Conservation (phyloP, 2,888 invertebrate genomes). For the Microplitis deprimator region DNA sequence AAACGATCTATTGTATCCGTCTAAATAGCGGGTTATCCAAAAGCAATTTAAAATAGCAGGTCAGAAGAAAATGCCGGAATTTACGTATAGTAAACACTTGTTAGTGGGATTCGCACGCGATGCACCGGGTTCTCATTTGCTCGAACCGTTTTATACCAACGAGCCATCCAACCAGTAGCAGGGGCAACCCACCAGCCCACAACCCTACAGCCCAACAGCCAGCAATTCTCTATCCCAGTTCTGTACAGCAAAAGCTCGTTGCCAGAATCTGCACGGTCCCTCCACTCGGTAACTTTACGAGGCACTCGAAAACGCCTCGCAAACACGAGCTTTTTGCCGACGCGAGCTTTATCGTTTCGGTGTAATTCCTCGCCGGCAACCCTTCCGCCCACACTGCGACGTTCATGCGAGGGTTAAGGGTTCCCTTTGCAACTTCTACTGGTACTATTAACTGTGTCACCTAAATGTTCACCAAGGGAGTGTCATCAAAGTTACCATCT, state of each 20-base stretch:
- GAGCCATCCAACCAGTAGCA: neutral
- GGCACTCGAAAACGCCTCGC: constrained; percentile 43
- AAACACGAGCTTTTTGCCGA: constrained; percentile 40
- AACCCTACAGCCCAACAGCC: neutral
- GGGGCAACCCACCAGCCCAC: neutral
- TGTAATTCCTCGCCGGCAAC: constrained; percentile 33
- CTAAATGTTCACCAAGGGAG: constrained; percentile 29
- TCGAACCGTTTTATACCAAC: neutral
- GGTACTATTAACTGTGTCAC: neutral
- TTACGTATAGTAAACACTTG: constrained; percentile 41
- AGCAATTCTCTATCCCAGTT: neutral
- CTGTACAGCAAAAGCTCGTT: constrained; percentile 14
- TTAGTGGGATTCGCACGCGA: constrained; percentile 27
- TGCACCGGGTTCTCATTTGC: constrained; percentile 1
- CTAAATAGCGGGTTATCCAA: constrained; percentile 1
- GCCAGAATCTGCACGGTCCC: neutral
- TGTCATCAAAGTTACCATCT: constrained; percentile 23
- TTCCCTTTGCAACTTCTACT: neutral
- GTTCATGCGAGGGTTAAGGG: neutral
- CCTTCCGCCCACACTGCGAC: constrained; percentile 15
- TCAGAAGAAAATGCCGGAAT: constrained; percentile 29
- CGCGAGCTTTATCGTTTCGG: constrained; percentile 42
- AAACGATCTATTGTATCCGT: neutral
- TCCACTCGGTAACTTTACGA: constrained; percentile 35
- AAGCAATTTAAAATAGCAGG: constrained; percentile 24